Evolutionary conservation across 2,113 vertebrate species (phyloP).

Genomic region (Echinops telfairi): DNA sequence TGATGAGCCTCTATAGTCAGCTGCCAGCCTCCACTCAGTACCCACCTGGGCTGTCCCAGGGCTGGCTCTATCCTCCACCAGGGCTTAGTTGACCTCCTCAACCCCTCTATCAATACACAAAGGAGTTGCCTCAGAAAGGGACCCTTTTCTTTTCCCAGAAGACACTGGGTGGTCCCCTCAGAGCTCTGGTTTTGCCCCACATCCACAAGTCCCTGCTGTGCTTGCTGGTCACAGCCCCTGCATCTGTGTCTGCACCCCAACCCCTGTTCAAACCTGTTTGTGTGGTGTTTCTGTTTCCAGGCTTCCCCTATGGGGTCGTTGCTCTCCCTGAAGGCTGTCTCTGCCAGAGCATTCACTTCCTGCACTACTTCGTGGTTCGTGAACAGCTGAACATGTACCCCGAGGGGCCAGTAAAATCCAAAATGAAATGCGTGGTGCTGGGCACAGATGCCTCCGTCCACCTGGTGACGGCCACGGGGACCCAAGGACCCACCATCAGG

Average conservation of each 20-base stretch:
- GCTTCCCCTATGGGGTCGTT: slow-evolving; percentile 87
- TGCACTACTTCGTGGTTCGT: slow-evolving; percentile 75
- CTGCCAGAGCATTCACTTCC: slow-evolving; percentile 88
- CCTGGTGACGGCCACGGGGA: slow-evolving; percentile 82
- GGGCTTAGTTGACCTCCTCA: neutral
- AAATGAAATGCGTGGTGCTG: slow-evolving; percentile 86
- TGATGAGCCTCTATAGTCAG: fast-evolving
- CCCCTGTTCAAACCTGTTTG: neutral
- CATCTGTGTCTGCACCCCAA: fast-evolving
- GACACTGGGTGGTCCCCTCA: neutral
- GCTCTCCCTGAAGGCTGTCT: slow-evolving; percentile 83
- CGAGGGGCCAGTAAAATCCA: slow-evolving; percentile 18
- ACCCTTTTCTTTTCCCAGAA: neutral
- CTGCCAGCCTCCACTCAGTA: neutral
- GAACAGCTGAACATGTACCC: slow-evolving; percentile 51
- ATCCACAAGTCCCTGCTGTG: neutral
- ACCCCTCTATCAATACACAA: neutral
- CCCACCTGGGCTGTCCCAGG: neutral
- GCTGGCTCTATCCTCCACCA: neutral
- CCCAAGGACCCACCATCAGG: slow-evolving; percentile 61
- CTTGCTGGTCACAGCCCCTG: neutral
- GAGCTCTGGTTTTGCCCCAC: neutral
- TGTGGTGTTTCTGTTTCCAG: slow-evolving; percentile 78
- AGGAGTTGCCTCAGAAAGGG: too few species aligned
- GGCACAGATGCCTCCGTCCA: slow-evolving; percentile 88